Base-by-base conservation (phyloP, 1,140 invertebrate species). In the Heliconius congener region DNA sequence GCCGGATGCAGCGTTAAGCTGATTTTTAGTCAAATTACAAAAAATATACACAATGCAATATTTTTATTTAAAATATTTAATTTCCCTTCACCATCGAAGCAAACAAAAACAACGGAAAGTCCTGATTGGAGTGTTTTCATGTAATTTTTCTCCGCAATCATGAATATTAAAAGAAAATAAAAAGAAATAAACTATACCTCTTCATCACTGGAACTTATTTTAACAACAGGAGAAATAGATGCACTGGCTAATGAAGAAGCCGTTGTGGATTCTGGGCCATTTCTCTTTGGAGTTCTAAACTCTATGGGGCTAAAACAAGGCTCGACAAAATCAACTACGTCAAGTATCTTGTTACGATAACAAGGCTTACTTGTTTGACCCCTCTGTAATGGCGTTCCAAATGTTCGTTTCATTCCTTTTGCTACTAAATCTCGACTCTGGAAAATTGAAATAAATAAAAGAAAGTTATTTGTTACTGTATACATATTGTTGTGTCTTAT, bases 331-430 rank as follows among this genome's bases (percentile, higher is more conserved):
- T 94, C 91, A 8, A 90, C 89, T 9, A 89, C 86, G 71, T 93
- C 89, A 16, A 94, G 74, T 70, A 92, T 91, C 71, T 92, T 94
- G 78, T 93, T 94, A 6, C 89, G 85, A n/a, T 85, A 90, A 57
- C 84, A 87, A 5, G 85, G 80, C 50, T 91, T 77, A 27, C 46
- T 76, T 8, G 78, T 71, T n/a, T 76, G 46, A 8, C 78, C 70
- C 52, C 87, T 88, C 37, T 84, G 87, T 30, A 93, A 55, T 1
- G 93, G 93, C 1, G 93, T 94, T 3, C 88, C 93, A 71, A 94
- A 94, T 52, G 91, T 93, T 37, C 93, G 87, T 77, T 91, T 92
- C 90, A 94, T 89, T 2, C 91, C 91, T 81, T 91, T 90, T 9
- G 88, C 74, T 4, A 91, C 90, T 52, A 89, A 78, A 72, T 92